phyloP scores from a whole-genome alignment of 1,140 invertebrate species.

The Euschistus heros region DNA sequence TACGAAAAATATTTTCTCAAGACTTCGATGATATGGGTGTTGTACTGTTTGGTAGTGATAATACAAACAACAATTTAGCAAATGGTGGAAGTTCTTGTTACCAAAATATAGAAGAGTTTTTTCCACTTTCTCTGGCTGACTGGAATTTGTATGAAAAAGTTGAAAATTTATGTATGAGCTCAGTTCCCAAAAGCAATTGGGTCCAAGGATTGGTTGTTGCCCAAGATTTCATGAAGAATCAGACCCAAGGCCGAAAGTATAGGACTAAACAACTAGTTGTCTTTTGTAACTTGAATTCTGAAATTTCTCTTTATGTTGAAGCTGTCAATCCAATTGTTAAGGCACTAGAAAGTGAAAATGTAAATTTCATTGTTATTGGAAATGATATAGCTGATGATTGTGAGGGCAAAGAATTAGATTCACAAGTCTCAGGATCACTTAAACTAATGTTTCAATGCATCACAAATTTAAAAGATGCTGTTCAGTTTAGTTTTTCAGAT shows the following conservation, averaged over 20 bases:
- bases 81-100: slow-evolving; percentile 1
- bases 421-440: not conserved
- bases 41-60: slow-evolving; percentile 12
- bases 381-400: slow-evolving; percentile 4
- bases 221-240: slow-evolving; percentile 18
- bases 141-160: not conserved
- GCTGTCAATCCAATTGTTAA: slow-evolving; percentile 13
- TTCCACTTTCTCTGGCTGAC: not conserved
- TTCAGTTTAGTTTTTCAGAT: slow-evolving; percentile 18
- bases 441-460: slow-evolving; percentile 1
- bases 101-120: slow-evolving; percentile 4
- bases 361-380: slow-evolving; percentile 17
- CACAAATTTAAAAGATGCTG: slow-evolving; percentile 2
- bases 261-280: slow-evolving; percentile 20
- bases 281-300: slow-evolving; percentile 14
- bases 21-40: slow-evolving; percentile 21
- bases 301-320: not conserved
- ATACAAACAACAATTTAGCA: not conserved
- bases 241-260: slow-evolving; percentile 15
- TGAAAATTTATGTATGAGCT: not conserved
- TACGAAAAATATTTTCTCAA: slow-evolving; percentile 20
- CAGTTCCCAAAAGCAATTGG: slow-evolving; percentile 14
- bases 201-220: slow-evolving; percentile 15
- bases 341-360: not conserved
- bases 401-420: not conserved